A percentile compares a stretch with the other conserved stretches of the same genome.
Conservation (phyloP, 2,888 invertebrate genomes). For the Stenurella melanura region DNA sequence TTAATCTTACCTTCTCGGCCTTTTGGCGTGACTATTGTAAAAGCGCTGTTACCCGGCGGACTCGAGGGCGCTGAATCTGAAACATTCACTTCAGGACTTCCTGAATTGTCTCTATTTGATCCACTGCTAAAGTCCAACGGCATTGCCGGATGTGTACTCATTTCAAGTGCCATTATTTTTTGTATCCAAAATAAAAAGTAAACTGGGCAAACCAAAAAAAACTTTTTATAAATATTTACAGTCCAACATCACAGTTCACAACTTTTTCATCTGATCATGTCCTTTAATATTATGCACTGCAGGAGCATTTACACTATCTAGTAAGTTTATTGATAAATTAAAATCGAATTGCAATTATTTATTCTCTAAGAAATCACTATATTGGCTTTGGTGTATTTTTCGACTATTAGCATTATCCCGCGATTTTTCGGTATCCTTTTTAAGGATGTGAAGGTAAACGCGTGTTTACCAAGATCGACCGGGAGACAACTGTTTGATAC, state of each 20-base stretch:
- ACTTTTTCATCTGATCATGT: constrained; percentile 2
- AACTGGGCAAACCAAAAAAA: neutral
- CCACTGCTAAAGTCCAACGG: constrained; percentile 79
- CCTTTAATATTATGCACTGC: neutral
- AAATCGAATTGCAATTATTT: neutral
- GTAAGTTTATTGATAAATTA: neutral
- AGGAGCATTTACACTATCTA: neutral
- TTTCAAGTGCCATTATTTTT: constrained; percentile 77
- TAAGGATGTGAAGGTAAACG: constrained; percentile 48
- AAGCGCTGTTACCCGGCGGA: constrained; percentile 76
- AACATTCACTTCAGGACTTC: constrained; percentile 68
- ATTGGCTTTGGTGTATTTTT: constrained; percentile 5
- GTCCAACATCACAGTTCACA: constrained; percentile 34
- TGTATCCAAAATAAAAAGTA: constrained; percentile 14
- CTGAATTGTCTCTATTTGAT: constrained; percentile 69
- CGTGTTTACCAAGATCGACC: constrained; percentile 65
- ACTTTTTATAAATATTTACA: neutral
- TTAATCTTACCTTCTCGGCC: constrained; percentile 69
- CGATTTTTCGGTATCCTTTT: constrained; percentile 38
- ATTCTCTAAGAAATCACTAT: constrained; percentile 12
- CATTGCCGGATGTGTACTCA: constrained; percentile 77
- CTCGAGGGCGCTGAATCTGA: constrained; percentile 67
- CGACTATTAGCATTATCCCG: constrained; percentile 6
- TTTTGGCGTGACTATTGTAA: constrained; percentile 82
- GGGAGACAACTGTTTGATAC: constrained; percentile 70